Percentiles rank a stretch among this genome's conserved stretches.
Evolutionary conservation across 1,140 invertebrate genomes (phyloP).

Genomic region (Camponotus vicinus): DNA sequence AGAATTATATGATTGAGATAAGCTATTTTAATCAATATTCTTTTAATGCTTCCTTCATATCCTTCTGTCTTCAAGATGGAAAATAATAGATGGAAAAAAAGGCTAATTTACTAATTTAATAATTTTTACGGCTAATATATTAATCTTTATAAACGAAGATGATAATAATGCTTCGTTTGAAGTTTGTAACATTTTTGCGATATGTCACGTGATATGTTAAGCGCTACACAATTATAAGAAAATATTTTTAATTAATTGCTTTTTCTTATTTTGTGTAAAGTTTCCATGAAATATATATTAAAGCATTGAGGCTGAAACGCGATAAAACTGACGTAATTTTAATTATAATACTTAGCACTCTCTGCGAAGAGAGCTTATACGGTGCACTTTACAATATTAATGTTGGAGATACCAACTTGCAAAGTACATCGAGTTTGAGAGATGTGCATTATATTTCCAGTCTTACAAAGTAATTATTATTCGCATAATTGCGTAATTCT

Average conservation of each 20-base stretch:
- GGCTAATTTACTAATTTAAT: too few species aligned
- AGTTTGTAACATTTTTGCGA: neutral
- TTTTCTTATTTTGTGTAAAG: neutral
- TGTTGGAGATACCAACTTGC: neutral
- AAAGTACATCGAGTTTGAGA: slow-evolving; percentile 7
- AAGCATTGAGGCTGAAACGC: neutral
- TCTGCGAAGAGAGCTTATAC: slow-evolving; percentile 20
- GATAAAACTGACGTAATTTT: slow-evolving; percentile 23
- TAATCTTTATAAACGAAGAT: neutral
- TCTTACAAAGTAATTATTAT: slow-evolving; percentile 35
- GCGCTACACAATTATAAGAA: neutral
- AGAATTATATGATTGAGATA: neutral
- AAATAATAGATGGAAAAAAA: neutral
- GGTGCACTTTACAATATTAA: neutral
- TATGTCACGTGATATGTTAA: neutral
- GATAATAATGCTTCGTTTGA: neutral
- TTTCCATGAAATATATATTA: neutral
- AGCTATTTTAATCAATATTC: neutral
- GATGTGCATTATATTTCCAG: slow-evolving; percentile 11
- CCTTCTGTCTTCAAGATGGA: neutral
- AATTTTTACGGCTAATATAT: too few species aligned
- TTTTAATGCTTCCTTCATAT: neutral
- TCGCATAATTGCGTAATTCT: slow-evolving; percentile 36
- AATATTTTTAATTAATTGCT: neutral
- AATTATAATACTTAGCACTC: slow-evolving; percentile 26